These are phyloP conservation scores for Agrotis ipsilon DNA, from an alignment of 2,888 invertebrate genomes.

Conservation along the genomic window DNA sequence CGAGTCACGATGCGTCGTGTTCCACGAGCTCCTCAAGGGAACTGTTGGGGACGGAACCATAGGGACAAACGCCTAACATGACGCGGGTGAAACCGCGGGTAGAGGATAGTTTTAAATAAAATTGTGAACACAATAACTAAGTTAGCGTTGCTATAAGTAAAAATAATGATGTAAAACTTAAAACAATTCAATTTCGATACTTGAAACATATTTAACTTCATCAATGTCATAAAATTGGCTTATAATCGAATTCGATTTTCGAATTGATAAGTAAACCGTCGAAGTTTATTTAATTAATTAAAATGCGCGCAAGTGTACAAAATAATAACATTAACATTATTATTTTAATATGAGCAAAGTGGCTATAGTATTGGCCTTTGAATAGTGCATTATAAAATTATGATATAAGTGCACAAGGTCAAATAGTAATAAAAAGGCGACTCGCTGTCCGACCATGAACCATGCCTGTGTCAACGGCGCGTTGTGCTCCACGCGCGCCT, in stretches of 20 bases:
- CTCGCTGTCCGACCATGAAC: no score
- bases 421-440: no score
- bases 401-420: neutral
- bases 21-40: no score
- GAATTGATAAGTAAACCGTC: slow-evolving; percentile 1
- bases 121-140: neutral
- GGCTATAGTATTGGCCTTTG: neutral
- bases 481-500: no score
- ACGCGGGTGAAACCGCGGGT: no score
- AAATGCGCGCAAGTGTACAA: neutral
- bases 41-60: no score
- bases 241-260: slow-evolving; percentile 31
- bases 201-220: slow-evolving; percentile 23
- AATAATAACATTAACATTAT: neutral
- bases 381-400: neutral
- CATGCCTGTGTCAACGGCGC: no score
- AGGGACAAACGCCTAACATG: no score
- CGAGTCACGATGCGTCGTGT: no score
- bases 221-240: slow-evolving; percentile 16
- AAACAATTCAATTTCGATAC: slow-evolving; percentile 17
- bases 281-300: neutral
- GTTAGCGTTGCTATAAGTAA: neutral
- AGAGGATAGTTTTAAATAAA: no score
- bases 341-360: slow-evolving; percentile 3
- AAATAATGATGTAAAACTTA: slow-evolving; percentile 1